phyloP scores from a whole-genome alignment of 2,888 invertebrate genomes.

The Sicus ferrugineus region DNA sequence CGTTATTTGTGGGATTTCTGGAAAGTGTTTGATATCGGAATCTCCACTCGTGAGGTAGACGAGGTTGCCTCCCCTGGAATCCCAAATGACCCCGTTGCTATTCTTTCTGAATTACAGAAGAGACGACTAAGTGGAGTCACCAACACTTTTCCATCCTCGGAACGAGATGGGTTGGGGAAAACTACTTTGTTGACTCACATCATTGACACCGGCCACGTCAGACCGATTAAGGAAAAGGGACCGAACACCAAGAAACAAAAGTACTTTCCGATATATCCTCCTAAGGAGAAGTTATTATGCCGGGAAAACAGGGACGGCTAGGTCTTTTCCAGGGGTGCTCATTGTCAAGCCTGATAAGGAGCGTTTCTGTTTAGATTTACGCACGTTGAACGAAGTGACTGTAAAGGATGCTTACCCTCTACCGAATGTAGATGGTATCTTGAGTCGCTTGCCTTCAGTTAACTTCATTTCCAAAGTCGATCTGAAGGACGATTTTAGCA shows the following conservation, averaged over 20 bases:
- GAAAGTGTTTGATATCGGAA: neutral
- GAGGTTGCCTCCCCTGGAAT: neutral
- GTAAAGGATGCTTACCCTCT: conserved; percentile 27
- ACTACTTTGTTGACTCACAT: conserved; percentile 16
- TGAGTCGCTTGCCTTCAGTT: conserved; percentile 1
- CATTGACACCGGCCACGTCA: conserved; percentile 5
- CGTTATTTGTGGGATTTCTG: neutral
- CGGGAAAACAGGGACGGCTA: conserved; percentile 26
- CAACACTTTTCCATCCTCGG: conserved; percentile 22
- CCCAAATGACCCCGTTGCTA: neutral
- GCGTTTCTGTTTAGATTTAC: conserved; percentile 27
- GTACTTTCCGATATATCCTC: conserved; percentile 26
- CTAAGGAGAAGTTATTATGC: conserved; percentile 27
- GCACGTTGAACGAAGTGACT: conserved; percentile 29
- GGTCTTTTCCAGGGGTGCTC: conserved; percentile 29
- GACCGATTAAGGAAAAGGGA: conserved; percentile 30
- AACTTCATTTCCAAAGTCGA: conserved; percentile 8
- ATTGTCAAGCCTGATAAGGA: conserved; percentile 19
- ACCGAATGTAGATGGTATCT: conserved; percentile 21
- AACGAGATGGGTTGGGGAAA: conserved; percentile 23
- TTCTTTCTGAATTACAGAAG: neutral
- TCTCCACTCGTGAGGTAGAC: neutral
- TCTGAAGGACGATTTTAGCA: conserved; percentile 22
- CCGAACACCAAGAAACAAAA: no score
- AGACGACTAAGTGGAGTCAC: neutral